phyloP scores from a whole-genome alignment of 2,888 invertebrate genomes.

The Griposia aprilina region DNA sequence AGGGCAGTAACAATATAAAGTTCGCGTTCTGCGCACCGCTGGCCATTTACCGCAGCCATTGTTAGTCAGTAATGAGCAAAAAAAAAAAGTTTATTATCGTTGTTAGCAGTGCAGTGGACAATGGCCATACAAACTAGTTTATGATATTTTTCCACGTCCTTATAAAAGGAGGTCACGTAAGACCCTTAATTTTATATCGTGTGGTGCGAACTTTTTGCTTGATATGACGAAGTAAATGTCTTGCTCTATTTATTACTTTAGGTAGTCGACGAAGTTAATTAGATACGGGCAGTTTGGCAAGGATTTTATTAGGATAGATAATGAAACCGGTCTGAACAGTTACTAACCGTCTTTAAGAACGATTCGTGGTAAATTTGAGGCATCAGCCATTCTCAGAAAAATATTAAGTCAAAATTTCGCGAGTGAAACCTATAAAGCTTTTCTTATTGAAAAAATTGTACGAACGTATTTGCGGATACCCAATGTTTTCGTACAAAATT shows the following conservation, averaged over 20 bases:
- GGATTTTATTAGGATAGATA: not conserved
- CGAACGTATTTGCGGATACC: not conserved
- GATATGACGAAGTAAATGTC: not conserved
- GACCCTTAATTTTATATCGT: slow-evolving; percentile 58
- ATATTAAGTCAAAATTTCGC: not conserved
- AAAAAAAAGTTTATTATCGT: slow-evolving; percentile 71
- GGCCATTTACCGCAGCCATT: slow-evolving; percentile 75
- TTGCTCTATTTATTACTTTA: not conserved
- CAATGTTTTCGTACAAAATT: not conserved
- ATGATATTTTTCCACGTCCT: slow-evolving; percentile 64
- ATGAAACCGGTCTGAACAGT: not conserved
- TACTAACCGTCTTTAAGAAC: not conserved
- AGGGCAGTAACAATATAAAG: slow-evolving; percentile 60
- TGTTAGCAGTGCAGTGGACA: slow-evolving; percentile 69
- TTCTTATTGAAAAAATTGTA: not conserved
- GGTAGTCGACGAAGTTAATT: not conserved
- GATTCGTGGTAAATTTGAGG: not conserved
- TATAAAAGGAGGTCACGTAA: slow-evolving; percentile 55
- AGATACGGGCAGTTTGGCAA: not conserved
- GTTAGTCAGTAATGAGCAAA: slow-evolving; percentile 78
- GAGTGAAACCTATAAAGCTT: not conserved
- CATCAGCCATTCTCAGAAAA: not conserved
- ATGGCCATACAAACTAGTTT: slow-evolving; percentile 73
- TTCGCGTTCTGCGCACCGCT: slow-evolving; percentile 60
- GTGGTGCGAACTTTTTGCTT: slow-evolving; percentile 9